Conservation (phyloP, 1,140 invertebrate genomes). For the Oncopodura yosiiana region DNA sequence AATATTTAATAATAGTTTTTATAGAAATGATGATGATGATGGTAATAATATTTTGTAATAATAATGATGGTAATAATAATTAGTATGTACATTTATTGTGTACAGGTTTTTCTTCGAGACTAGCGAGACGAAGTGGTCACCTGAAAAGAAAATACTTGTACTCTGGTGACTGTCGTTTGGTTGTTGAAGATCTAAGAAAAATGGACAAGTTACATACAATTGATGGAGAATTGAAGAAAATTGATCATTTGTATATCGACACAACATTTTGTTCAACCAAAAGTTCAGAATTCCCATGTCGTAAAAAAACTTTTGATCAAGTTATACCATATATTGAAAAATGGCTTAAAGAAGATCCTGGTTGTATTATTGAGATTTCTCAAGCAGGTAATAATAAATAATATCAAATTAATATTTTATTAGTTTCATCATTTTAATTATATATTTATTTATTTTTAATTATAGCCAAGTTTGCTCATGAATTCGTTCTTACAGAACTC, state of each 20-base stretch:
- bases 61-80: neutral
- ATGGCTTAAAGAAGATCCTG: slow-evolving; percentile 45
- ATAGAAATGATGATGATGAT: neutral
- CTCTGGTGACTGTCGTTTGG: slow-evolving; percentile 60
- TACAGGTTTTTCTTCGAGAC: slow-evolving; percentile 53
- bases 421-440: slow-evolving; percentile 1
- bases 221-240: slow-evolving; percentile 42
- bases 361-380: slow-evolving; percentile 41
- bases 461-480: slow-evolving; percentile 37
- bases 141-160: slow-evolving; percentile 51
- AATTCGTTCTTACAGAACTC: slow-evolving; percentile 35
- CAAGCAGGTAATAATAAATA: slow-evolving; percentile 19
- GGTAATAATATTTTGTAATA: neutral
- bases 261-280: slow-evolving; percentile 53
- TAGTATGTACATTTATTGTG: slow-evolving; percentile 8
- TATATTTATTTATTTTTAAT: slow-evolving; percentile 3
- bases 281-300: slow-evolving; percentile 48
- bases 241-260: slow-evolving; percentile 57
- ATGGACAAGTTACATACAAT: slow-evolving; percentile 45
- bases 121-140: slow-evolving; percentile 39
- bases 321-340: slow-evolving; percentile 39
- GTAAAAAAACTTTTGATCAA: slow-evolving; percentile 37
- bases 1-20: neutral
- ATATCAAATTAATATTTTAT: neutral
- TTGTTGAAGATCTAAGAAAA: slow-evolving; percentile 45